phyloP scores from a whole-genome alignment of 2,797 vertebrate genomes.

The Halcyon badia region DNA sequence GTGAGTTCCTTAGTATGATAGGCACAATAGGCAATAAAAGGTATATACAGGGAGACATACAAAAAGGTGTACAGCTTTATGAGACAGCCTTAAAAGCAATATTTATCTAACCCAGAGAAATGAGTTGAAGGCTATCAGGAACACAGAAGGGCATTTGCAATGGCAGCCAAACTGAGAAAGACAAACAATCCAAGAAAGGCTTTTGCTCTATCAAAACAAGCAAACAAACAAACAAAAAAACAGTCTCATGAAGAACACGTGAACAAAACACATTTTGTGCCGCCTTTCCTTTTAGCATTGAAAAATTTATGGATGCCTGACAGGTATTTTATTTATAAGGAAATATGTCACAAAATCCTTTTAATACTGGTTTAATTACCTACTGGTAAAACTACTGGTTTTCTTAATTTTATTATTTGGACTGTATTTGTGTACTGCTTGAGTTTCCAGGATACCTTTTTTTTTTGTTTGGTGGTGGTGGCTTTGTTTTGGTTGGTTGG shows the following conservation, averaged over 20 bases:
- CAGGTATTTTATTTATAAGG: not conserved
- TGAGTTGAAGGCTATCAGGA: not conserved
- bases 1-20: not conserved
- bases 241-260: not conserved
- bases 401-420: not conserved
- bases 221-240: not conserved
- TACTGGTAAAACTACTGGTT: not conserved
- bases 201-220: not conserved
- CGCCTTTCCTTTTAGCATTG: not conserved
- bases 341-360: not conserved
- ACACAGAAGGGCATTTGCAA: not conserved
- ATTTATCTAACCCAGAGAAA: constrained; percentile 17
- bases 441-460: not conserved
- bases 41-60: not conserved
- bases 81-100: not conserved
- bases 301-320: not conserved
- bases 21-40: not conserved
- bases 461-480: rapidly evolving
- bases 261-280: not conserved
- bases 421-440: not conserved
- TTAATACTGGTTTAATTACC: not conserved
- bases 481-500: not conserved
- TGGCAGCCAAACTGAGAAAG: not conserved
- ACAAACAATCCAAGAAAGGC: not conserved
- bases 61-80: not conserved